Base-by-base conservation (phyloP, 2,888 invertebrate genomes). In the Shargacucullia verbasci region DNA sequence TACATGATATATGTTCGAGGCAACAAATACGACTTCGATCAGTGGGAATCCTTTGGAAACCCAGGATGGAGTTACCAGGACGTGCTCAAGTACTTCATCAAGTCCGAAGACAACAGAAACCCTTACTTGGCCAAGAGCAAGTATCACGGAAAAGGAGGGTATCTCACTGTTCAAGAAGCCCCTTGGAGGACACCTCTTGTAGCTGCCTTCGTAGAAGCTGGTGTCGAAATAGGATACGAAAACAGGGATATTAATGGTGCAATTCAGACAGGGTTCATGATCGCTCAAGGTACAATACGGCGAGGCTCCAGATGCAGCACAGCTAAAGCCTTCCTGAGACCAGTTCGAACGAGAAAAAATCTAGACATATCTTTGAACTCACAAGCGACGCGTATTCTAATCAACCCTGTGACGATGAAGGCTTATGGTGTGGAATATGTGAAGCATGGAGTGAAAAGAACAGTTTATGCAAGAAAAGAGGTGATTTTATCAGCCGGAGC, bases 1-100 rank as follows among this genome's bases (percentile, higher is more conserved):
- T 97, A 97, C 85, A 98, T 98, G 98, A 94, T 98, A 2, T 98
- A 98, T 85, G 97, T 98, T 0, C 92, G 98, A 64, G 98, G 98
- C 9, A 97, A 96, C 83, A 94, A 95, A 54, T 94, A 95, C 73
- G 99, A 99, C 84, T 99, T 97, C 87, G 97, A 99, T 82, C 95
- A 96, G 41, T 99, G 99, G 99, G 97, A 98, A 76, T 91, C 95
- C 0, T 87, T 97, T 66, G 98, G 99, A 0, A 98, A 99, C 79
- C 94, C 96, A 0, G 98, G 98, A 6, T 99, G 99, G 99, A 96
- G 96, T 0, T 99, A 97, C 89, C 94, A 96, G 1, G 96, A 97
- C 58, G 97, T 97, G 0, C 92, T 99, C 5, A 96, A 96, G 44
- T 99, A 99, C 82, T 99, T 99, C 84, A 97, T 96, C 76, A 98